A percentile compares a stretch with the other conserved stretches of the same genome.
Evolutionary conservation across 2,113 vertebrate genomes (phyloP).

Genomic region (Tachuris rubrigastra): DNA sequence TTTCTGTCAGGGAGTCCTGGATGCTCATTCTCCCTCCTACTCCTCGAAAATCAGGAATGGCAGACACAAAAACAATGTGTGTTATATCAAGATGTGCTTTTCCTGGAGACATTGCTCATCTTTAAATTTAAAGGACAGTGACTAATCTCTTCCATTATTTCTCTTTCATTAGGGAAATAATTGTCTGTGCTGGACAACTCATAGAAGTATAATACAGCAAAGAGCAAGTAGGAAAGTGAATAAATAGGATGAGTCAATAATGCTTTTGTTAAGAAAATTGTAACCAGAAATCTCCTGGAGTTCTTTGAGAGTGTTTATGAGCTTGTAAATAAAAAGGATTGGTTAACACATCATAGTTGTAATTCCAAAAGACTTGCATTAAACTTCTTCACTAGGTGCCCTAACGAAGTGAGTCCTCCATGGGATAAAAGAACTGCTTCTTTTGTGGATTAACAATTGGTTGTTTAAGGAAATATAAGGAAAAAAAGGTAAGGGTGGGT

Average conservation of each 20-base stretch:
- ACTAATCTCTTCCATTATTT: background rate
- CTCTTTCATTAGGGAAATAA: background rate
- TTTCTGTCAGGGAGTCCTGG: background rate
- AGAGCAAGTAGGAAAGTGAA: background rate
- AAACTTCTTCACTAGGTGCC: background rate
- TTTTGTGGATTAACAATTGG: background rate
- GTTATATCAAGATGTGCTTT: background rate
- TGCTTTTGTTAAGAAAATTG: background rate
- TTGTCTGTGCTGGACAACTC: background rate
- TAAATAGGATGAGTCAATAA: background rate
- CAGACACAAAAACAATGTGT: background rate
- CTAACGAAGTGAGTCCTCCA: background rate
- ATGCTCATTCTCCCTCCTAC: background rate
- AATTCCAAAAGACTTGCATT: background rate
- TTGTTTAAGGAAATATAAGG: background rate
- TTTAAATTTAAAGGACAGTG: background rate
- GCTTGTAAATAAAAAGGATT: background rate
- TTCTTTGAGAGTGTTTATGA: background rate
- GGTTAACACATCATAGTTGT: background rate
- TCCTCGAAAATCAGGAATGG: background rate
- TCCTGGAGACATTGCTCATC: background rate
- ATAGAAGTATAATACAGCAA: background rate
- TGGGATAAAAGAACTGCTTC: background rate
- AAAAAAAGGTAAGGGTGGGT: background rate
- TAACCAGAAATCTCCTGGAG: slow-evolving; percentile 1